Conservation (phyloP, 2,797 vertebrate species). For the Molothrus aeneus region DNA sequence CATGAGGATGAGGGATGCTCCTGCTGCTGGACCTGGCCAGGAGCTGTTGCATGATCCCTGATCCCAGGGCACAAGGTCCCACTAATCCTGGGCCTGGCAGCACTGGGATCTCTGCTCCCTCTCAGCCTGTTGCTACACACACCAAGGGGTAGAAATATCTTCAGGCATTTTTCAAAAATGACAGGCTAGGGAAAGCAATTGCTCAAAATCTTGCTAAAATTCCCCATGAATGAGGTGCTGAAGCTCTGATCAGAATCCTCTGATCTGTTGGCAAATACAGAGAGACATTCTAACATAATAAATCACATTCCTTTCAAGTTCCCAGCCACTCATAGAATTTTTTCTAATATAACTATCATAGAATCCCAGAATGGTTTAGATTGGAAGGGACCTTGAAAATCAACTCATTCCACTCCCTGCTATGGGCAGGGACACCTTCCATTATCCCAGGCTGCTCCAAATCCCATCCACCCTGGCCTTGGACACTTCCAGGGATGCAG, state of each 20-base stretch:
- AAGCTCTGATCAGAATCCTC: not conserved
- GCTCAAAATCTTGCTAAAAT: not conserved
- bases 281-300: not conserved
- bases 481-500: not conserved
- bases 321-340: not conserved
- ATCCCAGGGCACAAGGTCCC: not conserved
- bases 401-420: rapidly evolving
- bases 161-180: not conserved
- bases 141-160: not conserved
- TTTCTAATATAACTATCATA: not conserved
- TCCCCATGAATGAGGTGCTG: not conserved
- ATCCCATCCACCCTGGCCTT: not conserved
- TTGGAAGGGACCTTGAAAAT: not conserved
- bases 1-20: not conserved
- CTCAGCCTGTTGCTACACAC: not conserved
- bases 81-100: not conserved
- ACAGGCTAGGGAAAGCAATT: not conserved
- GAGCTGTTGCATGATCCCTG: not conserved
- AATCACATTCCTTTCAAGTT: not conserved
- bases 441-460: not conserved
- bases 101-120: not conserved
- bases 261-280: not conserved
- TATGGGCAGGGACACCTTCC: not conserved
- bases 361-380: not conserved
- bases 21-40: not conserved